Conservation (phyloP, 2,888 invertebrate genomes). For the Fragum sueziense region DNA sequence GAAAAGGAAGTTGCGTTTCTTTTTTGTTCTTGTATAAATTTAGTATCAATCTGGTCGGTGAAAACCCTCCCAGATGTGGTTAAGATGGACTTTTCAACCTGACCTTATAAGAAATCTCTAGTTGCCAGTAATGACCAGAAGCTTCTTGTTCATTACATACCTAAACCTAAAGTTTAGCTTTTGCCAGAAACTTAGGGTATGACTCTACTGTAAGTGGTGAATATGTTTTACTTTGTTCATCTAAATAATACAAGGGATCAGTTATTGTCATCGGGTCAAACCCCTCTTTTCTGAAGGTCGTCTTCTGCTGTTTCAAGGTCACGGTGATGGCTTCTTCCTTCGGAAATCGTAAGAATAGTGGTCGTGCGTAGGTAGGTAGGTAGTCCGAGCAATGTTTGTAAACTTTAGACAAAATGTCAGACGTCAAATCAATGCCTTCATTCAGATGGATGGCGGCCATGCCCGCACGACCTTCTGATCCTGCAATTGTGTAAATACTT, state of each 20-base stretch:
- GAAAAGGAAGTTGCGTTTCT: too few species aligned
- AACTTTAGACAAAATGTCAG: constrained; percentile 58
- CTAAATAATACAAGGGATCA: constrained; percentile 69
- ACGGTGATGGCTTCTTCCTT: constrained; percentile 36
- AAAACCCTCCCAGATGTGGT: too few species aligned
- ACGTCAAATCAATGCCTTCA: constrained; percentile 46
- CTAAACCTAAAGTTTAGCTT: too few species aligned
- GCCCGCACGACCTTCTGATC: constrained; percentile 74
- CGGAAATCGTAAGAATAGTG: constrained; percentile 42
- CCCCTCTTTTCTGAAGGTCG: constrained; percentile 72
- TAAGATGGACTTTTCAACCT: too few species aligned
- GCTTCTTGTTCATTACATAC: too few species aligned
- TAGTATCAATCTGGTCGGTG: too few species aligned
- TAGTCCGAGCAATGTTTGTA: constrained; percentile 62
- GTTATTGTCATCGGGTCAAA: constrained; percentile 65
- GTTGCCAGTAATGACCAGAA: too few species aligned
- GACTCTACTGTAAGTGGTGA: constrained; percentile 58
- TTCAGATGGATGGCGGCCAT: constrained; percentile 77
- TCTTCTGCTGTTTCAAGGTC: constrained; percentile 74
- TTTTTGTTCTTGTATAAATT: too few species aligned
- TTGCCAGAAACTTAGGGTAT: constrained; percentile 42
- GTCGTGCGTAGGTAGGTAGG: constrained; percentile 40
- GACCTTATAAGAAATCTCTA: too few species aligned
- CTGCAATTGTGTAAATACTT: too few species aligned
- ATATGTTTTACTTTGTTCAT: constrained; percentile 61